phyloP scores from a whole-genome alignment of 2,113 vertebrate genomes.

The Prionailurus bengalensis region DNA sequence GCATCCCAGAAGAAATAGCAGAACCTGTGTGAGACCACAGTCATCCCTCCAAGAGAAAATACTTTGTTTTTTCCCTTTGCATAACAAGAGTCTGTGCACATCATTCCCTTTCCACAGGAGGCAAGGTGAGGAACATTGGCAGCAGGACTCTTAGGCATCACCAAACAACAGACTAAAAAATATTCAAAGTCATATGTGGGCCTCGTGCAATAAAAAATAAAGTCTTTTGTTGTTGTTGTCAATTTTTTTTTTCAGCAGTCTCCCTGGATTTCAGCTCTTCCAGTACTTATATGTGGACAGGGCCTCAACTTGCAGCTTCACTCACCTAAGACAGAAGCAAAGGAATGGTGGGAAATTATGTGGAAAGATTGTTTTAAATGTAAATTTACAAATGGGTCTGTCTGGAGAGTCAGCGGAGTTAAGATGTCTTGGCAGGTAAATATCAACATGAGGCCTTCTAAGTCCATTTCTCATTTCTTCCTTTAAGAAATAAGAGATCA shows the following conservation, averaged over 20 bases:
- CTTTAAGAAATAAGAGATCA: conserved; percentile 78
- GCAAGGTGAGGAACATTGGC: neutral
- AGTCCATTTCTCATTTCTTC: conserved; percentile 63
- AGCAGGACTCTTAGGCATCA: neutral
- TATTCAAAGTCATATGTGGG: neutral
- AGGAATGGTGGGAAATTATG: neutral
- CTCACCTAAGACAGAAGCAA: neutral
- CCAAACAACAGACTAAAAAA: conserved; percentile 5
- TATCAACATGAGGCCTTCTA: conserved; percentile 51
- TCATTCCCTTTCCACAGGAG: neutral
- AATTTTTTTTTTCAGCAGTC: neutral
- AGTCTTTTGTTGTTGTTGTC: neutral
- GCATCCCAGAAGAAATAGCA: neutral
- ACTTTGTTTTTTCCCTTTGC: neutral
- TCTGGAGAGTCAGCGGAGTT: neutral
- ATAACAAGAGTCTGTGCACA: neutral
- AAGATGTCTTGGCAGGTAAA: conserved; percentile 60
- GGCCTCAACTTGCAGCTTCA: neutral
- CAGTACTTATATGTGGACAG: neutral
- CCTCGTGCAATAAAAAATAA: conserved; percentile 21
- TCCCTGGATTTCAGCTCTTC: neutral
- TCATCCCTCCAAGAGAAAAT: fast-evolving
- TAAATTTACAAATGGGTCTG: conserved; percentile 3
- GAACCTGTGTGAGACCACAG: neutral
- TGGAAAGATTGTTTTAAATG: neutral